Evolutionary conservation across 1,140 invertebrate genomes (phyloP).

Genomic region (Aculops lycopersici): DNA sequence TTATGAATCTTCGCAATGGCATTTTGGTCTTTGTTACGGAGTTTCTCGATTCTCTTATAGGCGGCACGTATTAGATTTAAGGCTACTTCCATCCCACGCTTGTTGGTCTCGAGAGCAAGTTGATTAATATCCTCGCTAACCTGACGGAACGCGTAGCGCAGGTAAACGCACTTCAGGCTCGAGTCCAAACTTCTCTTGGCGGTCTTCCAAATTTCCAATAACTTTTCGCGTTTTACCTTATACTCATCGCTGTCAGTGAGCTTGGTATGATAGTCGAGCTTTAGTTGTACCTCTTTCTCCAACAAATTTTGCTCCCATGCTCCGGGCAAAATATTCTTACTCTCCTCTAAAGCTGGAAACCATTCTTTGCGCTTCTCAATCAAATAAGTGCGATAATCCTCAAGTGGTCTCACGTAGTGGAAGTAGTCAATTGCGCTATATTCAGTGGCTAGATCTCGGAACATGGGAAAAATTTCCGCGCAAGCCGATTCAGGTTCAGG

Average conservation of each 20-base stretch:
- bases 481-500: too few species aligned
- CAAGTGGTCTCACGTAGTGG: neutral
- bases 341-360: neutral
- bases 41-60: too few species aligned
- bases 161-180: neutral
- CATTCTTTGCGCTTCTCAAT: neutral
- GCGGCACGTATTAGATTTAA: too few species aligned
- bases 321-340: neutral
- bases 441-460: neutral
- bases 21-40: too few species aligned
- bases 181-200: neutral
- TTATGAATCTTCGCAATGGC: too few species aligned
- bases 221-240: neutral
- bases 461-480: neutral
- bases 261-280: neutral
- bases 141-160: neutral
- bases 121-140: neutral
- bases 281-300: neutral
- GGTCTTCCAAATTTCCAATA: neutral
- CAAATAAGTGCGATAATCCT: neutral
- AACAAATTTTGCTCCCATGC: neutral
- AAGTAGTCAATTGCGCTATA: neutral
- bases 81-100: neutral
- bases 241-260: neutral
- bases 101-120: neutral